Percentiles rank a stretch among this genome's conserved stretches.
These are phyloP conservation scores for Lepidochitona cinerea DNA, from an alignment of 2,888 invertebrate genomes.

Conservation along the genomic window DNA sequence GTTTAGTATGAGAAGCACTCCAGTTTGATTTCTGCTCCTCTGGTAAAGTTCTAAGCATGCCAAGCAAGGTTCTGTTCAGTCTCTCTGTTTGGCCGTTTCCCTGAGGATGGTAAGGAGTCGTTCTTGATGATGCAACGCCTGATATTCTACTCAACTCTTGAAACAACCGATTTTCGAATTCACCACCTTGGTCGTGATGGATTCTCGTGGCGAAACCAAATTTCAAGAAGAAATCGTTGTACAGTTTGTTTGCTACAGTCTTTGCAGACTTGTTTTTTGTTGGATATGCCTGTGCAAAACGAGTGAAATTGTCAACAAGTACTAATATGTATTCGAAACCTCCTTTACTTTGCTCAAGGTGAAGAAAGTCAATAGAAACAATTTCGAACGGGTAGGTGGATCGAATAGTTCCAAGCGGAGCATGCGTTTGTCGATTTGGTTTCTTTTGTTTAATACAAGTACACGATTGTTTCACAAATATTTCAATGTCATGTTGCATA, in stretches of 20 bases:
- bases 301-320: too few relatives aligned
- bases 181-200: too few relatives aligned
- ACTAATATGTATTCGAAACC: too few relatives aligned
- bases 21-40: not conserved
- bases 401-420: not conserved
- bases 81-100: not conserved
- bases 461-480: conserved; percentile 4
- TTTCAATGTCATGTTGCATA: not conserved
- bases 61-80: conserved; percentile 1
- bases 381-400: not conserved
- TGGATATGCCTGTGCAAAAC: too few relatives aligned
- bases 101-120: too few relatives aligned
- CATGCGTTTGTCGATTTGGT: not conserved
- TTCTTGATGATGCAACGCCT: too few relatives aligned
- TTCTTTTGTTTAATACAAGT: not conserved
- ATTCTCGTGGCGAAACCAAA: not conserved
- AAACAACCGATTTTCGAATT: too few relatives aligned
- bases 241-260: too few relatives aligned
- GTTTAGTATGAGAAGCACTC: not conserved
- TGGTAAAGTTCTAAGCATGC: not conserved
- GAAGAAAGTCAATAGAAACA: not conserved
- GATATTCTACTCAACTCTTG: too few relatives aligned
- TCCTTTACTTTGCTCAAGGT: too few relatives aligned
- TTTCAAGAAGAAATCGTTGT: not conserved
- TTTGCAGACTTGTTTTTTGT: too few relatives aligned